These are phyloP conservation scores for Galemys pyrenaicus DNA, from an alignment of 2,113 vertebrate genomes.

Conservation along the genomic window DNA sequence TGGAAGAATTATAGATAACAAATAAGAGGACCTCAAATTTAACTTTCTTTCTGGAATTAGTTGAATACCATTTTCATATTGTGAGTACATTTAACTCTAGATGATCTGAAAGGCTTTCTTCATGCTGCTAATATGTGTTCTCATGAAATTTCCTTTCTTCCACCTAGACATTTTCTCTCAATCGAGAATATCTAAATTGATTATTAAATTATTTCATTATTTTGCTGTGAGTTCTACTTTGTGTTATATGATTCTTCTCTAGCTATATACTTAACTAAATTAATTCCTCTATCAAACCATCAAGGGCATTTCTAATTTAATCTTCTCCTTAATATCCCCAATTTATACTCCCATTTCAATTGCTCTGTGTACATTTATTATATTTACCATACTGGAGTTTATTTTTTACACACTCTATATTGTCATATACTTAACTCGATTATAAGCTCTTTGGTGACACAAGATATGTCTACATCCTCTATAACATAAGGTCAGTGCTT, in stretches of 20 bases:
- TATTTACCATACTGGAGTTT: background rate
- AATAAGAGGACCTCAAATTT: background rate
- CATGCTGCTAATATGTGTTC: background rate
- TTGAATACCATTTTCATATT: background rate
- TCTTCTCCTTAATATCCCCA: accelerated
- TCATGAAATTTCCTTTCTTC: background rate
- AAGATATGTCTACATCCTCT: background rate
- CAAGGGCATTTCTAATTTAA: background rate
- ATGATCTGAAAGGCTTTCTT: background rate
- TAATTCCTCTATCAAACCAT: background rate
- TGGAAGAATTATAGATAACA: accelerated
- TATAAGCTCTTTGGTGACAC: background rate
- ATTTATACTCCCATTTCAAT: accelerated
- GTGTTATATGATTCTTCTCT: background rate
- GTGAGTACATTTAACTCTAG: background rate
- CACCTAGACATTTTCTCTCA: background rate
- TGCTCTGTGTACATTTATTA: accelerated
- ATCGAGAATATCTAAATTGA: background rate
- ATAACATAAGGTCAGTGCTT: background rate
- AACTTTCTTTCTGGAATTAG: background rate
- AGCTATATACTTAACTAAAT: background rate
- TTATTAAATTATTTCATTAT: background rate
- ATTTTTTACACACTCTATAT: background rate
- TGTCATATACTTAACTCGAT: background rate
- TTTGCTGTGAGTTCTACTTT: background rate